phyloP scores from a whole-genome alignment of 2,113 vertebrate species.

The human (Homo sapiens) region GRCh38 chr4:67665501-67666000 shows the following conservation, averaged over 20 bases:
- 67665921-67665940: background rate
- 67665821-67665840: background rate
- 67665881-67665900: background rate
- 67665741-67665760: background rate
- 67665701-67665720: background rate
- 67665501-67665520: constrained; percentile 28
- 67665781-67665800: background rate
- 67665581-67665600: background rate
- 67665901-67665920: constrained; percentile 6
- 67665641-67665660: background rate
- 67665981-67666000: background rate
- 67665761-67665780: background rate
- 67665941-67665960: background rate
- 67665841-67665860: background rate
- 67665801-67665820: background rate
- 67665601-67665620: background rate
- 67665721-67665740: background rate
- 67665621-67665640: background rate
- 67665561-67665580: constrained; percentile 17
- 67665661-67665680: background rate
- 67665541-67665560: background rate
- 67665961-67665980: background rate
- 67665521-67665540: background rate
- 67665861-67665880: constrained; percentile 43
- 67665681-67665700: background rate